Percentiles rank a stretch among this genome's conserved stretches.
Evolutionary conservation across 1,140 invertebrate species (phyloP).

Genomic region (Protaetia brevitarsis): DNA sequence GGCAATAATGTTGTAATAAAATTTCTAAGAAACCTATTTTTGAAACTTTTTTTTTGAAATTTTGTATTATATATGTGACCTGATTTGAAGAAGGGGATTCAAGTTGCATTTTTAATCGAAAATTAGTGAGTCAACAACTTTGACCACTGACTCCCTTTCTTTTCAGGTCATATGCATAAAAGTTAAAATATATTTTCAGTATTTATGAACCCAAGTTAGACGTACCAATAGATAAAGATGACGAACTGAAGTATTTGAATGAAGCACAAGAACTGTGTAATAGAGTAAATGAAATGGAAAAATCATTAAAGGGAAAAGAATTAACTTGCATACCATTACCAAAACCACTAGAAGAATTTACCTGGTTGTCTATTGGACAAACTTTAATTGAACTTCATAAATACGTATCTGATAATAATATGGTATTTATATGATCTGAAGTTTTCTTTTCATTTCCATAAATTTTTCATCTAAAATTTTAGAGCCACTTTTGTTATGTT

Average conservation of each 20-base stretch:
- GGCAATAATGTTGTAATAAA: no score
- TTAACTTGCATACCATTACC: constrained; percentile 59
- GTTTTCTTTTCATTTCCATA: not conserved
- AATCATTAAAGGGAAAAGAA: constrained; percentile 53
- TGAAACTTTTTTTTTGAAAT: no score
- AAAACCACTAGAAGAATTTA: constrained; percentile 57
- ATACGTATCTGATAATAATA: constrained; percentile 58
- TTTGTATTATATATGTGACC: no score
- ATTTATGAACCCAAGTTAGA: constrained; percentile 56
- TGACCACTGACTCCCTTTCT: no score
- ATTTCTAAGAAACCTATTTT: no score
- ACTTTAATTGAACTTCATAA: constrained; percentile 66
- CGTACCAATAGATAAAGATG: constrained; percentile 56
- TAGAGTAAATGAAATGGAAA: constrained; percentile 57
- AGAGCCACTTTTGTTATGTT: constrained; percentile 46
- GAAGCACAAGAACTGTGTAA: constrained; percentile 63
- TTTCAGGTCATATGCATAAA: no score
- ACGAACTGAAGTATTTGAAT: constrained; percentile 58
- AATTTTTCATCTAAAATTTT: not conserved
- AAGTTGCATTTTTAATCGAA: no score
- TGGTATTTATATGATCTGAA: constrained; percentile 34
- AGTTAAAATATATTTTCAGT: constrained; percentile 36
- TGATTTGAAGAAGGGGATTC: no score
- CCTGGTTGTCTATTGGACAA: constrained; percentile 67
- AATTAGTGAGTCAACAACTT: no score